Base-by-base conservation (phyloP, 2,113 vertebrate genomes). In the Condylura cristata region DNA sequence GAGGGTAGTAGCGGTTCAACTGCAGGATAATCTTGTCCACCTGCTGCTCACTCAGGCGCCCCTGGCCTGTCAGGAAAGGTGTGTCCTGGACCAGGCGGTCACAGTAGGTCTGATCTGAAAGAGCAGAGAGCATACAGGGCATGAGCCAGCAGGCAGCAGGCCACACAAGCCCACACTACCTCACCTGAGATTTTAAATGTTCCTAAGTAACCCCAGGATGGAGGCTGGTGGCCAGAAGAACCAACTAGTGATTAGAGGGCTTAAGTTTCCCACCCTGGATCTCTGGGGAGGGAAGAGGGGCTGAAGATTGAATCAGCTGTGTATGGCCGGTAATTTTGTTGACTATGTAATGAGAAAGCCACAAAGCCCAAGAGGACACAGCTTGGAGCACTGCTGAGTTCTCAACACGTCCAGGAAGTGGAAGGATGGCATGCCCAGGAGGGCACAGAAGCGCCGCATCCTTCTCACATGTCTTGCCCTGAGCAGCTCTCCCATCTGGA, bases 1-100 rank as follows among this genome's bases (percentile, higher is more conserved):
- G 99, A 2, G 99, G 99, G 96, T 99, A 99, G 98, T 99, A 99
- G 94, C 99, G 98, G 96, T 99, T 99, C 61, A 99, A 99, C 98
- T 99, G 99, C 75, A 99, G 98, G 90, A 99, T 98, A 63, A 99
- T 98, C 98, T 98, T 99, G 97, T 99, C 99, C 71, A 99, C 98
- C 92, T 99, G 98, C 85, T 99, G 99, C 11, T 99, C 99, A 63
- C 98, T 99, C 96, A 99, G 96, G 81, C 98, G 97, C 32, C 97
- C 98, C 0, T 98, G 98, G 79, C 97, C 97, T 28, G 96, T 98
- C 79, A 99, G 98, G 97, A 99, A 99, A 81, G 97, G 96, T 5
- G 97, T 97, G 98, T 99, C 99, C 93, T 99, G 98, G 24, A 96
- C 97, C 95, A 99, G 98, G 95, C 99, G 99, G 34, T 99, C 99